These are phyloP conservation scores for Pygmarrhopalites habei DNA, from an alignment of 1,140 invertebrate genomes.

Conservation along the genomic window DNA sequence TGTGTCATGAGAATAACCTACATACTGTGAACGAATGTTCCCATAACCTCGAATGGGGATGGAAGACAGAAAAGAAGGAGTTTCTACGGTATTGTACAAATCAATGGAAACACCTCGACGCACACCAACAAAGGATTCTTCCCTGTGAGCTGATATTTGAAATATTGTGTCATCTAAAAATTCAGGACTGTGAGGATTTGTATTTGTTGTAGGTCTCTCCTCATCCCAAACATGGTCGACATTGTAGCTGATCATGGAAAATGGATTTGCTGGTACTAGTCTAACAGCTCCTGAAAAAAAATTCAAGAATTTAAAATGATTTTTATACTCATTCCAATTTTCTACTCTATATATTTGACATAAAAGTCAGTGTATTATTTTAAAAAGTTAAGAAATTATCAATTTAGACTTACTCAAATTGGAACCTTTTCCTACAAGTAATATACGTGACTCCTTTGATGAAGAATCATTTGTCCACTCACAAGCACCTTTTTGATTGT, in stretches of 20 bases:
- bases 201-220: slow-evolving; percentile 11
- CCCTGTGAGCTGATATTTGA: slow-evolving; percentile 22
- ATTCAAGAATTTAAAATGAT: too few species aligned
- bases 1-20: not conserved
- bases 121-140: slow-evolving; percentile 10
- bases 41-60: slow-evolving; percentile 20
- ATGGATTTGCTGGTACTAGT: not conserved
- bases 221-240: slow-evolving; percentile 31
- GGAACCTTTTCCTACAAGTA: slow-evolving; percentile 27
- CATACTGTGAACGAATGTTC: not conserved
- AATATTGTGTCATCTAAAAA: slow-evolving; percentile 20
- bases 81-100: slow-evolving; percentile 20
- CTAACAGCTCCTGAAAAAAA: slow-evolving; percentile 16
- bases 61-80: slow-evolving; percentile 14
- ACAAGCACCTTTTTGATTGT: slow-evolving; percentile 22
- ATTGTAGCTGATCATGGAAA: slow-evolving; percentile 18
- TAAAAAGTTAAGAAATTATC: too few species aligned
- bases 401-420: slow-evolving; percentile 34
- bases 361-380: too few species aligned
- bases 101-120: slow-evolving; percentile 32
- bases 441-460: not conserved
- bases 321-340: too few species aligned
- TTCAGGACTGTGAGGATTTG: slow-evolving; percentile 3
- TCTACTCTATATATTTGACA: too few species aligned
- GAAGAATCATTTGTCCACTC: slow-evolving; percentile 8